Evolutionary conservation across 2,797 vertebrate genomes (phyloP).

Genomic region (Darevskia mixta): DNA sequence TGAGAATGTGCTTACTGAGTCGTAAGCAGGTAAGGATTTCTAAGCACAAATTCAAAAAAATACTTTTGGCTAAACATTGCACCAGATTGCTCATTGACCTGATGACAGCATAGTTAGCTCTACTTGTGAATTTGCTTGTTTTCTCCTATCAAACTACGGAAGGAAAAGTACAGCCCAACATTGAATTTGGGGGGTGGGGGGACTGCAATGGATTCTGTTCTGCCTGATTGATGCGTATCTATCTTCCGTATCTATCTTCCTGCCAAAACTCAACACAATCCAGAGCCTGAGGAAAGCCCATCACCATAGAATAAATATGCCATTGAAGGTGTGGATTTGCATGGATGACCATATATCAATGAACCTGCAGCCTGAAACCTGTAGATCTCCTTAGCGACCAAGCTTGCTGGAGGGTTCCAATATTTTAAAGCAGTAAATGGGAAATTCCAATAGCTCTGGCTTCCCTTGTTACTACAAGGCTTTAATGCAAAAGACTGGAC

Average conservation of each 20-base stretch:
- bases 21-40: not conserved
- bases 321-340: not conserved
- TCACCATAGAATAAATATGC: not conserved
- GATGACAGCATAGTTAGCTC: not conserved
- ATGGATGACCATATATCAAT: not conserved
- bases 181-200: not conserved
- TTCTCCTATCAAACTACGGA: not conserved
- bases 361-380: not conserved
- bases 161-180: not conserved
- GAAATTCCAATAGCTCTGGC: not conserved
- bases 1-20: not conserved
- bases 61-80: not conserved
- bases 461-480: not conserved
- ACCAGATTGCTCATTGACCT: not conserved
- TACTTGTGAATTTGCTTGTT: not conserved
- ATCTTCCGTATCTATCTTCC: no score
- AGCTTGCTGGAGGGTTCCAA: not conserved
- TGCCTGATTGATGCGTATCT: no score
- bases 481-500: not conserved
- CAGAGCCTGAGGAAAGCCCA: not conserved
- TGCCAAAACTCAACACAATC: not conserved
- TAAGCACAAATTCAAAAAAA: not conserved
- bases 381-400: not conserved
- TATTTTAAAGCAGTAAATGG: not conserved
- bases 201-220: not conserved